Base-by-base conservation (phyloP, 2,113 vertebrate species). In the Lophochroa leadbeateri region DNA sequence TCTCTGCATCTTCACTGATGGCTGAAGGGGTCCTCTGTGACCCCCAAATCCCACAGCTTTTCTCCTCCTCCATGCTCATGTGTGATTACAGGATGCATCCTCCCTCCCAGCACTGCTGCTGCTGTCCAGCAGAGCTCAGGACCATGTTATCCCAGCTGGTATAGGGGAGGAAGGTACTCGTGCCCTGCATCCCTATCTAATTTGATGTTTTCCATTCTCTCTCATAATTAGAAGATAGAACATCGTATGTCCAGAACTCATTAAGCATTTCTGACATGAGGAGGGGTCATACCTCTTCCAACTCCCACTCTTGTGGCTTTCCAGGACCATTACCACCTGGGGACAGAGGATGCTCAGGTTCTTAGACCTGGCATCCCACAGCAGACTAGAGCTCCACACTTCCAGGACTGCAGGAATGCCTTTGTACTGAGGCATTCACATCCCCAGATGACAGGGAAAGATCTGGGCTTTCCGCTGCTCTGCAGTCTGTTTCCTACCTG, bases 401-500 rank as follows among this genome's bases (percentile, higher is more conserved):
- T 35, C 76, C 91, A 88, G 23, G 68, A 53, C 14, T 63, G 28
- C 33, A 58, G 55, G n/a, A 58, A 50, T n/a, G n/a, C 13, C 53
- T 80, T 79, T 58, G 29, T 41, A 27, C 21, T 0, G 0, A 69
- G 37, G 49, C 41, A 28, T 61, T 88, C 41, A 8, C 71, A 64
- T n/a, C 28, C 35, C 18, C 52, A 57, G n/a, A 43, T 50, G 60
- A 29, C 76, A 88, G 27, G 43, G 50, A 37, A 75, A 71, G 65
- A 83, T 74, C 83, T 78, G 53, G 1, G 23, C 80, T 71, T 67
- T 46, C 68, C 5, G 0, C 68, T 50, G 53, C 86, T 60, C 82
- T 82, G 75, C 70, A 95, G 79, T 17, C 86, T 78, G n/a, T 72
- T 89, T 83, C 72, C 88, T 68, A 88, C 92, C 95, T 81, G 95